These are phyloP conservation scores for Abscondita cerata DNA, from an alignment of 2,888 invertebrate species.

Conservation along the genomic window DNA sequence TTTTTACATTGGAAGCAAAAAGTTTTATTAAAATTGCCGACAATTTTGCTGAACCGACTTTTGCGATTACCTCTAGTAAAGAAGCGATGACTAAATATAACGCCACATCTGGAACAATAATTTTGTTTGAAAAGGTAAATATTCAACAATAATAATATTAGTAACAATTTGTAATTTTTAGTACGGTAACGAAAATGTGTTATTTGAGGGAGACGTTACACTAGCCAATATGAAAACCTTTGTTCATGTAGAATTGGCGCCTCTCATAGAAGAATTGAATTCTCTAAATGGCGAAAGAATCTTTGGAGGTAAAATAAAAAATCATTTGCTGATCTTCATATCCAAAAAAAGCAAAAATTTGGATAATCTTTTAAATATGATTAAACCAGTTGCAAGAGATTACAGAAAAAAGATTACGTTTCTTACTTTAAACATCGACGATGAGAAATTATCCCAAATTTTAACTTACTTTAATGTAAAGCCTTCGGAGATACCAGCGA, in stretches of 20 bases:
- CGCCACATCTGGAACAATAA: constrained; percentile 77
- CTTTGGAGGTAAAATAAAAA: constrained; percentile 97
- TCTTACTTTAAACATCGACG: background rate
- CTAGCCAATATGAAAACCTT: constrained; percentile 80
- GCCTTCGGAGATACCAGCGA: constrained; percentile 88
- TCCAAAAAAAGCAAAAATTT: constrained; percentile 88
- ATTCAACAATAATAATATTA: constrained; percentile 2
- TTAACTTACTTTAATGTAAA: constrained; percentile 89
- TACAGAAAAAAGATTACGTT: constrained; percentile 69
- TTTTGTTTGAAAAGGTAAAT: constrained; percentile 90
- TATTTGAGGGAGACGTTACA: constrained; percentile 72
- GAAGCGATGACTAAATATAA: constrained; percentile 82
- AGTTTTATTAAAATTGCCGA: constrained; percentile 82
- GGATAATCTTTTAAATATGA: constrained; percentile 74
- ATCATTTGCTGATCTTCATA: constrained; percentile 93
- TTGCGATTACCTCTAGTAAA: constrained; percentile 83
- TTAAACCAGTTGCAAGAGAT: constrained; percentile 84
- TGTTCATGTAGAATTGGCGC: constrained; percentile 83
- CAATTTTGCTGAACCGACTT: constrained; percentile 84
- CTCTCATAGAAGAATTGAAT: constrained; percentile 93
- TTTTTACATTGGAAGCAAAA: constrained; percentile 83
- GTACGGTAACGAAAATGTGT: constrained; percentile 85
- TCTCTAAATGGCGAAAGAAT: constrained; percentile 98
- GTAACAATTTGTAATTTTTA: constrained; percentile 54
- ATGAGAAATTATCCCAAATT: background rate